phyloP scores from a whole-genome alignment of 2,113 vertebrate species.

The Nerophis lumbriciformis region DNA sequence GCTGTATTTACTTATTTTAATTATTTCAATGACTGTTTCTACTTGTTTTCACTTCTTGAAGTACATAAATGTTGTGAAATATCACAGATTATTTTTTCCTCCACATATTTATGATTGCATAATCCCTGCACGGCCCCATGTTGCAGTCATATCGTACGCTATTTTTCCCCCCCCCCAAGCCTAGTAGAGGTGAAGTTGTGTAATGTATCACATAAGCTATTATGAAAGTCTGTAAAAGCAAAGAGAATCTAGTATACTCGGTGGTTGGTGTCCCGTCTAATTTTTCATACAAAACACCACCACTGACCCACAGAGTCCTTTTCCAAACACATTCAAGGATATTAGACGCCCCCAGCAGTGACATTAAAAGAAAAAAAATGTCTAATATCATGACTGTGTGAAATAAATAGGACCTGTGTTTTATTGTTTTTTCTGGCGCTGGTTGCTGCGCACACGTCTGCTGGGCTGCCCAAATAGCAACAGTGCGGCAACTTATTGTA shows the following conservation, averaged over 20 bases:
- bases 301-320: conserved; percentile 28
- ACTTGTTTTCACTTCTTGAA: no score
- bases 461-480: conserved; percentile 69
- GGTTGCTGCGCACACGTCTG: conserved; percentile 54
- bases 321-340: conserved; percentile 53
- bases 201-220: conserved; percentile 1
- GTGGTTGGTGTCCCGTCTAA: neutral
- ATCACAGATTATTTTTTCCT: no score
- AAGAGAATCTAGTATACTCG: neutral
- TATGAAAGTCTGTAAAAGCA: neutral
- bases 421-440: conserved; percentile 78
- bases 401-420: conserved; percentile 72
- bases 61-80: neutral
- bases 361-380: conserved; percentile 51
- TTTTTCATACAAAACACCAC: conserved; percentile 8
- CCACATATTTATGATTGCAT: neutral
- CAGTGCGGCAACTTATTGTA: conserved; percentile 64
- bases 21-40: neutral
- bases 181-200: neutral
- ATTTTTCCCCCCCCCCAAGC: neutral
- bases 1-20: no score
- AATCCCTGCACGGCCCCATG: neutral
- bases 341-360: conserved; percentile 46
- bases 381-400: conserved; percentile 66
- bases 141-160: neutral